A percentile compares a stretch with the other conserved stretches of the same genome.
These are phyloP conservation scores for Catharus fuscescens DNA, from an alignment of 2,113 vertebrate species.

Conservation along the genomic window DNA sequence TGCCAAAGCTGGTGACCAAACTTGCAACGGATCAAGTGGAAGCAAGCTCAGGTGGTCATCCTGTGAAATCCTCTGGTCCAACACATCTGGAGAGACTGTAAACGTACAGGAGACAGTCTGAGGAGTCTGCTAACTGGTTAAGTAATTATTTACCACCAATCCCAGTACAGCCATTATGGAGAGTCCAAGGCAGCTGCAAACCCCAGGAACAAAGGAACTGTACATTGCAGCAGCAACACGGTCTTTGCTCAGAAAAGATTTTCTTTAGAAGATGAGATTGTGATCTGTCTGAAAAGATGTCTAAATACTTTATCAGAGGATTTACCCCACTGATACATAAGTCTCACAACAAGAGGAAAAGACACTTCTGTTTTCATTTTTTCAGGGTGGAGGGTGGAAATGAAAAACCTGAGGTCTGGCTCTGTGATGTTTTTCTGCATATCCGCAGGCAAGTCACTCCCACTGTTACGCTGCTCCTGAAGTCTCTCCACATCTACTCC, in stretches of 20 bases:
- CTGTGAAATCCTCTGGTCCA: background rate
- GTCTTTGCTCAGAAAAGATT: background rate
- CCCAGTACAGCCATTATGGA: background rate
- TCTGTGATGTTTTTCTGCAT: background rate
- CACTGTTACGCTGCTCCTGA: background rate
- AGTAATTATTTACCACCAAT: background rate
- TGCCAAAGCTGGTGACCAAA: background rate
- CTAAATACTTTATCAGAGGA: background rate
- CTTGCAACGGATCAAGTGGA: background rate
- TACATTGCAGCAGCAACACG: fast-evolving
- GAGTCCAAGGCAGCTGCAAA: background rate
- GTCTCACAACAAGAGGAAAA: background rate
- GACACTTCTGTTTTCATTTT: background rate
- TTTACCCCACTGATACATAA: background rate
- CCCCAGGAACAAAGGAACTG: background rate
- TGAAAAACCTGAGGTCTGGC: background rate
- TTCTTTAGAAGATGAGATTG: background rate
- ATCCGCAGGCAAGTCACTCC: background rate
- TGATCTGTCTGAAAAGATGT: background rate
- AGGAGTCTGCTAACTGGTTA: background rate
- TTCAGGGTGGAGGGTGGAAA: background rate
- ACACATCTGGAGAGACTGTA: background rate
- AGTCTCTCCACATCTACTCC: background rate
- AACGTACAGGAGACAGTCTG: background rate
- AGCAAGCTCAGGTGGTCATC: background rate